These are phyloP conservation scores for Strigamia crassipes DNA, from an alignment of 2,888 invertebrate species.

Conservation along the genomic window DNA sequence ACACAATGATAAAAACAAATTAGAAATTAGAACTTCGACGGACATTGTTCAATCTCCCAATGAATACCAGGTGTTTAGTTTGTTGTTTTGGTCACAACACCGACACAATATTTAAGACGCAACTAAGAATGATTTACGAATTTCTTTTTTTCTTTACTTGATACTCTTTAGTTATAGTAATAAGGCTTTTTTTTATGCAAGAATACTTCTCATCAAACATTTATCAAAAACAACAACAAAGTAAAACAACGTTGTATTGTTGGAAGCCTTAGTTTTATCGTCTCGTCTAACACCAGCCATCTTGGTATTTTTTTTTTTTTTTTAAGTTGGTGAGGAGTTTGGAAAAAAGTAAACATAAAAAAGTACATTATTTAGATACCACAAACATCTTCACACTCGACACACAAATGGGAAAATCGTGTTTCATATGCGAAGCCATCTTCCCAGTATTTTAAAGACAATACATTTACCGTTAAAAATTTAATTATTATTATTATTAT, in stretches of 20 bases:
- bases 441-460: conserved; percentile 5
- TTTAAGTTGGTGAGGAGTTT: neutral
- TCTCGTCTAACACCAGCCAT: neutral
- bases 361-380: conserved; percentile 23
- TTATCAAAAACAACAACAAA: conserved; percentile 29
- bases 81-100: neutral
- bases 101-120: conserved; percentile 24
- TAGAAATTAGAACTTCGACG: neutral
- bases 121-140: neutral
- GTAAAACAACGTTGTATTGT: conserved; percentile 14
- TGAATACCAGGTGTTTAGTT: conserved; percentile 21
- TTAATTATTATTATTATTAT: neutral
- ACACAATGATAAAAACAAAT: neutral
- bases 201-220: conserved; percentile 23
- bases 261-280: conserved; percentile 25
- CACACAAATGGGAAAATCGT: conserved; percentile 23
- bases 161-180: neutral
- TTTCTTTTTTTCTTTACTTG: neutral
- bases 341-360: neutral
- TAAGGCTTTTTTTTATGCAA: conserved; percentile 29
- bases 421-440: neutral
- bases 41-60: conserved; percentile 6
- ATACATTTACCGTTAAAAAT: neutral
- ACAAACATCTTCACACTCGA: conserved; percentile 31
- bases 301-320: neutral